Conservation (phyloP, 2,888 invertebrate genomes). For the Macaria liturata region DNA sequence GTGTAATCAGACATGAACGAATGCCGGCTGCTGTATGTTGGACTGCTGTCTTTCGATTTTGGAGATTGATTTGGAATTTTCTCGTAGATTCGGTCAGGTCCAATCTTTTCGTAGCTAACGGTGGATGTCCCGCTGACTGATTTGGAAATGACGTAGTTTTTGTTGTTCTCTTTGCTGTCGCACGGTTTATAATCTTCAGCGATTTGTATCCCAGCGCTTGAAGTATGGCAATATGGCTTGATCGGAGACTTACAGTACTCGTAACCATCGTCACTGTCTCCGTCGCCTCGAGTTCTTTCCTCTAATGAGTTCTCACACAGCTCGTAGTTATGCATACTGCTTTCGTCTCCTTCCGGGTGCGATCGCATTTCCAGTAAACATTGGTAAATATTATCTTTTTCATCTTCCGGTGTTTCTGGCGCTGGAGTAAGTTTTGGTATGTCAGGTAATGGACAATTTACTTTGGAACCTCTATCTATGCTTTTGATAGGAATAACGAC, state of each 20-base stretch:
- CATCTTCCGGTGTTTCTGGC: conserved; percentile 35
- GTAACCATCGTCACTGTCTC: conserved; percentile 78
- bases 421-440: conserved; percentile 60
- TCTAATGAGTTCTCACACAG: conserved; percentile 69
- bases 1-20: conserved; percentile 70
- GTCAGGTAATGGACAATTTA: conserved; percentile 78
- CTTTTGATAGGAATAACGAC: conserved; percentile 64
- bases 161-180: conserved; percentile 48
- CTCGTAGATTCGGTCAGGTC: conserved; percentile 76
- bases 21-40: conserved; percentile 66
- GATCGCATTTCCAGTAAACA: conserved; percentile 74
- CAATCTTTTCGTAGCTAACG: conserved; percentile 76
- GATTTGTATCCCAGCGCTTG: conserved; percentile 75
- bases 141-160: conserved; percentile 70
- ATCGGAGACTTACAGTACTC: conserved; percentile 77
- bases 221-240: conserved; percentile 71
- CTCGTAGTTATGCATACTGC: conserved; percentile 81
- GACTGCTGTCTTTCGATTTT: conserved; percentile 68
- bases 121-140: conserved; percentile 75
- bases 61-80: conserved; percentile 65
- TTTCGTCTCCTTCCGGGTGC: conserved; percentile 76
- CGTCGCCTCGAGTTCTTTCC: conserved; percentile 73
- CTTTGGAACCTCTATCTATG: conserved; percentile 63
- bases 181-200: conserved; percentile 79
- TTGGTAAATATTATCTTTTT: conserved; percentile 73